Percentiles rank a stretch among this genome's conserved stretches.
These are phyloP conservation scores for Anniella stebbinsi DNA, from an alignment of 2,797 vertebrate species.

Conservation along the genomic window DNA sequence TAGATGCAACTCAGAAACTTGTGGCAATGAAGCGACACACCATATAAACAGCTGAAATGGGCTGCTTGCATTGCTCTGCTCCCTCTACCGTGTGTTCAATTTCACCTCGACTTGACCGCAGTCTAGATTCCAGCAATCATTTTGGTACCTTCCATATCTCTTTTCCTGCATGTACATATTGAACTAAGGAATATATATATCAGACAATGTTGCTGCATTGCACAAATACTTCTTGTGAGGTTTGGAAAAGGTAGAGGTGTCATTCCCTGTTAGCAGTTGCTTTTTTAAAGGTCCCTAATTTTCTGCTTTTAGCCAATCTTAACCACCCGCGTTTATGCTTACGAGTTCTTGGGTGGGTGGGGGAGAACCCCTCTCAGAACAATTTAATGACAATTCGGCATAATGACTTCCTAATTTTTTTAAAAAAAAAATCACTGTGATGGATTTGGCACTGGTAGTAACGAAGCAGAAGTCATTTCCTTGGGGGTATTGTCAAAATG, in stretches of 20 bases:
- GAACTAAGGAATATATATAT: background rate
- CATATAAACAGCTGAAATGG: too few relatives aligned
- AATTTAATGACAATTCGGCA: constrained; percentile 37
- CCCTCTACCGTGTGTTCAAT: background rate
- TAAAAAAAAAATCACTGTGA: constrained; percentile 48
- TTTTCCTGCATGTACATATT: background rate
- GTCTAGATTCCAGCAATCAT: background rate
- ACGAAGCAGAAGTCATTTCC: constrained; percentile 70
- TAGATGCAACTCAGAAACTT: background rate
- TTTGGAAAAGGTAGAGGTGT: constrained; percentile 6
- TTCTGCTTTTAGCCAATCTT: constrained; percentile 1
- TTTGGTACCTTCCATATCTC: background rate
- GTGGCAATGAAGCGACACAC: background rate
- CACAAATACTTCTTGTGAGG: constrained; percentile 11
- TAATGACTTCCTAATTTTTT: constrained; percentile 10
- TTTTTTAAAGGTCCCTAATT: fast-evolving
- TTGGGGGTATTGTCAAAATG: constrained; percentile 68
- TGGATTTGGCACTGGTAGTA: constrained; percentile 58
- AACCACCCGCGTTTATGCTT: constrained; percentile 32
- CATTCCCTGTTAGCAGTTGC: constrained; percentile 13
- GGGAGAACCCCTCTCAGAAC: constrained; percentile 7
- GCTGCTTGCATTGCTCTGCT: background rate
- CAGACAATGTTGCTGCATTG: background rate
- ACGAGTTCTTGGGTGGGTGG: background rate
- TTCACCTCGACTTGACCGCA: background rate